These are phyloP conservation scores for Seira musarum DNA, from an alignment of 2,888 invertebrate species.

Conservation along the genomic window DNA sequence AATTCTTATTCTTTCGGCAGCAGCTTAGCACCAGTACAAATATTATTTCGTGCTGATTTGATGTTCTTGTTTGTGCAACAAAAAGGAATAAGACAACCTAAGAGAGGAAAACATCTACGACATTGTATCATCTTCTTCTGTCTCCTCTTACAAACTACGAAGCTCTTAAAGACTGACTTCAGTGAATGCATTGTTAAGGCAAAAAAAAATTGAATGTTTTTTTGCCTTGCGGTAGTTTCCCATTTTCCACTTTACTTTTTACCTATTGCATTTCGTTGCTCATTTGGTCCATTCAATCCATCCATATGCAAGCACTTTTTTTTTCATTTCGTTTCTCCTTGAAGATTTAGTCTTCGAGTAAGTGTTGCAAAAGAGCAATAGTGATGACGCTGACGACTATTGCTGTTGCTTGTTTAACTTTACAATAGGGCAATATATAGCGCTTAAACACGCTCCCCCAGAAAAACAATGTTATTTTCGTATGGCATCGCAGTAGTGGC, in stretches of 20 bases:
- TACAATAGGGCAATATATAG: neutral
- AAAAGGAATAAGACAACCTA: neutral
- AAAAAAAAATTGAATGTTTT: neutral
- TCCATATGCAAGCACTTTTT: neutral
- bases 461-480: neutral
- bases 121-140: neutral
- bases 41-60: conserved; percentile 10
- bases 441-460: neutral
- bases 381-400: neutral
- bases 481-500: too few relatives aligned
- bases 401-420: conserved; percentile 2
- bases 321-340: conserved; percentile 7
- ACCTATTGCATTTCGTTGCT: too few relatives aligned
- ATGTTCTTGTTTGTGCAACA: neutral
- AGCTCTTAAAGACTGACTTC: too few relatives aligned
- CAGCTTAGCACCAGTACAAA: neutral
- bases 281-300: neutral
- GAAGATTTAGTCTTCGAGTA: conserved; percentile 2
- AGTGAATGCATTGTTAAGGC: too few relatives aligned
- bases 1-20: too few relatives aligned
- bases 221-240: too few relatives aligned
- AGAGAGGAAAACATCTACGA: neutral
- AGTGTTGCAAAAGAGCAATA: conserved; percentile 2
- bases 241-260: too few relatives aligned
- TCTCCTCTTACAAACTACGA: neutral